Conservation (phyloP, 2,113 vertebrate genomes). For the Saccopteryx leptura region DNA sequence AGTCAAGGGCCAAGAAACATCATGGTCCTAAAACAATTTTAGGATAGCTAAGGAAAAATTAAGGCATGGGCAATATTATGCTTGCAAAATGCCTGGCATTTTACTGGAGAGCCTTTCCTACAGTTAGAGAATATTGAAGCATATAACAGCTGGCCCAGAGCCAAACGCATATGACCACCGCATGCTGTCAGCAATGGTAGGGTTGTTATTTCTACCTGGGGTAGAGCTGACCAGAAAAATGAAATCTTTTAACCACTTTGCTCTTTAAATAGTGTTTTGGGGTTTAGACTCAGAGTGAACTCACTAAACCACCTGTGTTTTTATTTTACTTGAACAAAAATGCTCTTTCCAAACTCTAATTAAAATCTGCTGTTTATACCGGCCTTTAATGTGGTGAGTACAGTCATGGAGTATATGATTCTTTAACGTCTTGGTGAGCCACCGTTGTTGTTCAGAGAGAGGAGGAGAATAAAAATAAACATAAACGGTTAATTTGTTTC, state of each 20-base stretch:
- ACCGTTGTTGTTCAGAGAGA: neutral
- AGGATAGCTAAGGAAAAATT: slow-evolving; percentile 74
- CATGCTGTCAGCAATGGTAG: slow-evolving; percentile 47
- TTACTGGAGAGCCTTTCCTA: slow-evolving; percentile 69
- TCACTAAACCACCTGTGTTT: slow-evolving; percentile 81
- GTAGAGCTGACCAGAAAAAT: slow-evolving; percentile 77
- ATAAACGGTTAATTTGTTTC: slow-evolving; percentile 35
- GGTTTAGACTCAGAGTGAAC: slow-evolving; percentile 73
- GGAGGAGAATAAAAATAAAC: slow-evolving; percentile 14
- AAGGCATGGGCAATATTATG: slow-evolving; percentile 56
- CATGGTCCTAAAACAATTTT: slow-evolving; percentile 73
- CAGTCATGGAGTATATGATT: neutral
- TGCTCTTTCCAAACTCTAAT: slow-evolving; percentile 73
- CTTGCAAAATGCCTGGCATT: slow-evolving; percentile 73
- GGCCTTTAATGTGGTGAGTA: slow-evolving; percentile 27
- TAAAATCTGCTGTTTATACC: slow-evolving; percentile 65
- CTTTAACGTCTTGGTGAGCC: slow-evolving; percentile 63
- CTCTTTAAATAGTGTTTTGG: slow-evolving; percentile 79
- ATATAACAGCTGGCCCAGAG: slow-evolving; percentile 51
- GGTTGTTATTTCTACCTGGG: slow-evolving; percentile 74
- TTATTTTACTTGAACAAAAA: slow-evolving; percentile 73
- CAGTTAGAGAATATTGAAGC: slow-evolving; percentile 71
- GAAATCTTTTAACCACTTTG: slow-evolving; percentile 71
- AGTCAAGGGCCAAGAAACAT: slow-evolving; percentile 68
- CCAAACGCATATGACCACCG: slow-evolving; percentile 41